Evolutionary conservation across 2,888 invertebrate species (phyloP).

Genomic region (Agrochola lota): DNA sequence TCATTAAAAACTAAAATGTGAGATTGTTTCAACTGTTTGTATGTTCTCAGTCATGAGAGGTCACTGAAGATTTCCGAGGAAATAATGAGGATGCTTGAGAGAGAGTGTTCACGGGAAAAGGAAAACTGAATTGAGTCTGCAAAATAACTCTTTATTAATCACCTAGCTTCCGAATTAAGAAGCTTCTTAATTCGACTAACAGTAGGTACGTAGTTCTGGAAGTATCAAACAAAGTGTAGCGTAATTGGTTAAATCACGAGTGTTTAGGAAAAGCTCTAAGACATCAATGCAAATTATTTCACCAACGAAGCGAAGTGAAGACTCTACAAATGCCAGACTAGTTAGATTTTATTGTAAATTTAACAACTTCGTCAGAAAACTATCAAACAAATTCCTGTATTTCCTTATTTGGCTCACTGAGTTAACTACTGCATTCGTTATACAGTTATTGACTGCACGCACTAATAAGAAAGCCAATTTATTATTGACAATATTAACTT

Average conservation of each 20-base stretch:
- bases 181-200: neutral
- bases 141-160: neutral
- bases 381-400: slow-evolving; percentile 30
- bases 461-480: slow-evolving; percentile 44
- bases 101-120: neutral
- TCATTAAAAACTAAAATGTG: slow-evolving; percentile 79
- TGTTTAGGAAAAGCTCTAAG: neutral
- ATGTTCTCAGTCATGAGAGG: slow-evolving; percentile 29
- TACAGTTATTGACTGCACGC: slow-evolving; percentile 12
- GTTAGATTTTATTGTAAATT: slow-evolving; percentile 26
- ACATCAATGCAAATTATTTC: slow-evolving; percentile 1
- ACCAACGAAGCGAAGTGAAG: neutral
- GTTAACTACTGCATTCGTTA: neutral
- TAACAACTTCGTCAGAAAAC: slow-evolving; percentile 31
- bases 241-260: neutral
- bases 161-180: too few relatives aligned
- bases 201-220: neutral
- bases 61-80: slow-evolving; percentile 5
- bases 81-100: neutral
- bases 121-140: neutral
- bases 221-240: neutral
- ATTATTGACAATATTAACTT: slow-evolving; percentile 50
- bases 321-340: neutral
- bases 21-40: slow-evolving; percentile 67
- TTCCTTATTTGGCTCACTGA: slow-evolving; percentile 27